phyloP scores from a whole-genome alignment of 2,888 invertebrate species.

The Orthosia incerta region DNA sequence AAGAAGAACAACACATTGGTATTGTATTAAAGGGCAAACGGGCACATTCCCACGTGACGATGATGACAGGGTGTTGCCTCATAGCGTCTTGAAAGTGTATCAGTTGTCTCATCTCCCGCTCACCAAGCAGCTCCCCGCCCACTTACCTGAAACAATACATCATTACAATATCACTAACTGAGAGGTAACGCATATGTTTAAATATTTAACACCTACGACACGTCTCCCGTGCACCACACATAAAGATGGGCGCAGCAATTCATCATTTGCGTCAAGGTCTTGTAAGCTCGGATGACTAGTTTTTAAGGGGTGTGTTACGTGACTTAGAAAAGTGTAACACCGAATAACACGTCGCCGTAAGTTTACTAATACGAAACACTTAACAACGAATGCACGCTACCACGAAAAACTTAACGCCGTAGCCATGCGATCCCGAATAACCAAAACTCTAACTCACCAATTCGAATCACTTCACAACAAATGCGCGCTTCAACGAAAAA shows the following conservation, averaged over 20 bases:
- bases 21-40: conserved; percentile 69
- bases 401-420: too few relatives aligned
- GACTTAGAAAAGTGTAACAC: too few relatives aligned
- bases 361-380: too few relatives aligned
- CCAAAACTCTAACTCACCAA: too few relatives aligned
- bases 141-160: conserved; percentile 91
- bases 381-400: too few relatives aligned
- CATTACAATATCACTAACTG: conserved; percentile 88
- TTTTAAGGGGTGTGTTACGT: too few relatives aligned
- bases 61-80: conserved; percentile 82
- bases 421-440: too few relatives aligned
- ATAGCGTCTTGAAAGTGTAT: conserved; percentile 80
- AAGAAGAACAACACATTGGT: not conserved
- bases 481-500: too few relatives aligned
- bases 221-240: conserved; percentile 47
- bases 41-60: conserved; percentile 58
- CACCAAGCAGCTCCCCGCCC: conserved; percentile 80
- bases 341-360: too few relatives aligned
- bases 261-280: conserved; percentile 2
- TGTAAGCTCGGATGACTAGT: not conserved
- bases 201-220: conserved; percentile 77
- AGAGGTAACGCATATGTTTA: conserved; percentile 79
- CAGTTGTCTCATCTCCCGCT: conserved; percentile 81
- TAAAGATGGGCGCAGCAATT: conserved; percentile 27
- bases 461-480: too few relatives aligned